Base-by-base conservation (phyloP, 1,140 invertebrate genomes). In the Pachypsylla venusta region DNA sequence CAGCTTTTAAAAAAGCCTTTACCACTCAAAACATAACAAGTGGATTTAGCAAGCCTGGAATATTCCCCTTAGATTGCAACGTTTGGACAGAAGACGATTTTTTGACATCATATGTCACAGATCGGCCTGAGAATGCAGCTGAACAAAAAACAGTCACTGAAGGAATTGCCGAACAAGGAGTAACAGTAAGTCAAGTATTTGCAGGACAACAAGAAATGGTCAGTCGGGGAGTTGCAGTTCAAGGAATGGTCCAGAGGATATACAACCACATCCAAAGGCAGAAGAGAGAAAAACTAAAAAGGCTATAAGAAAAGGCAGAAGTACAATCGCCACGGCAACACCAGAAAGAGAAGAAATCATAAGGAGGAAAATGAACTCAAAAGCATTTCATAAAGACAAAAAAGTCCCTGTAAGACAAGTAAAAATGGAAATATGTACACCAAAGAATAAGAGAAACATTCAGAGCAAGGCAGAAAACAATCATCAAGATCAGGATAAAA, bases 31-130 rank as follows among this genome's bases (percentile, higher is more conserved):
- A 76, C 62, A 75, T 74, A 19, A 69, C 60, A 58, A 64, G 63
- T 54, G 71, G 73, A 26, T 76, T 76, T 61, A 58, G 64, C 65
- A 67, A 64, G 55, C 65, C 67, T 22, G 74, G 71, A 30, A 71
- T 76, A 57, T 72, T 60, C 59, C 69, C 70, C 26, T 70, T 71
- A 25, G 69, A 74, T 62, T 25, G 57, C 60, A 59, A 69, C 60
- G 61, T 73, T 25, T 75, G 74, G 64, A 64, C 56, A 3, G 67
- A 71, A 12, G 61, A 67, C 54, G 71, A 75, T 61, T 74, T 71
- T 65, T 28, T 62, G 25, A 28, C n/a, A 12, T 59, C 60, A n/a
- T 39, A 7, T n/a, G 60, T 54, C 22, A 61, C 60, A 27, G 56
- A 57, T 57, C 53, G 60, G 28, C 60, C 60, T 28, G 28, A 30